These are phyloP conservation scores for Heliangelus exortis DNA, from an alignment of 2,797 vertebrate species.

Conservation along the genomic window DNA sequence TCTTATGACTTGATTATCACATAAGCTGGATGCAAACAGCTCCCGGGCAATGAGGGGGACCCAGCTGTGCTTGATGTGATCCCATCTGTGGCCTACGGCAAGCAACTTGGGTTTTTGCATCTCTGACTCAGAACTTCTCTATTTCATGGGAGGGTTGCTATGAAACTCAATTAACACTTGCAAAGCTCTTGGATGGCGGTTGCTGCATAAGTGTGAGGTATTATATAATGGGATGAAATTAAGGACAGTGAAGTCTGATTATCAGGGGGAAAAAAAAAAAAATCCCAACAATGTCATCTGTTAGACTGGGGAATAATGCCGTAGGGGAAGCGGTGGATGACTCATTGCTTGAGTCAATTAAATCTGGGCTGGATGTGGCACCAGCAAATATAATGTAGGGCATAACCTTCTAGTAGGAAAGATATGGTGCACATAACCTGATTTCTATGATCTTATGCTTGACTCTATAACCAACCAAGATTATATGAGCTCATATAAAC, in stretches of 20 bases:
- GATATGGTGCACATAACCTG: conserved; percentile 5
- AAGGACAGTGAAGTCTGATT: conserved; percentile 63
- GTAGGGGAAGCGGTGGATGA: conserved; percentile 7
- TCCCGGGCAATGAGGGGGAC: neutral
- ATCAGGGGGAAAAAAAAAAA: conserved; percentile 41
- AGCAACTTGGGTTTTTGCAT: conserved; percentile 5
- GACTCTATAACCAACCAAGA: neutral
- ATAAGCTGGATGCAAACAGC: neutral
- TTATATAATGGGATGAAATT: conserved; percentile 73
- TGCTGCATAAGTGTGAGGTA: neutral
- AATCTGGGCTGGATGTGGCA: conserved; percentile 58
- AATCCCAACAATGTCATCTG: conserved; percentile 31
- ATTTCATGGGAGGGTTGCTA: conserved; percentile 22
- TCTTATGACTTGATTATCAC: neutral
- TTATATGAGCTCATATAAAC: conserved; percentile 63
- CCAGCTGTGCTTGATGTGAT: neutral
- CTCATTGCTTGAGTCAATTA: conserved; percentile 61
- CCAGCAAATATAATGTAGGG: conserved; percentile 19
- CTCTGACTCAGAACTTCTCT: conserved; percentile 46
- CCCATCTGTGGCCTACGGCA: neutral
- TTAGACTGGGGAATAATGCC: conserved; percentile 46
- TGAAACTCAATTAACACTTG: conserved; percentile 59
- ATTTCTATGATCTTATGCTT: conserved; percentile 55
- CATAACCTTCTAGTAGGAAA: conserved; percentile 29
- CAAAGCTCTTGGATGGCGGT: conserved; percentile 31